Evolutionary conservation across 2,797 vertebrate species (phyloP), one percentile per base, ranked within the genome.

Genomic region (Rhabdomys pumilio): DNA sequence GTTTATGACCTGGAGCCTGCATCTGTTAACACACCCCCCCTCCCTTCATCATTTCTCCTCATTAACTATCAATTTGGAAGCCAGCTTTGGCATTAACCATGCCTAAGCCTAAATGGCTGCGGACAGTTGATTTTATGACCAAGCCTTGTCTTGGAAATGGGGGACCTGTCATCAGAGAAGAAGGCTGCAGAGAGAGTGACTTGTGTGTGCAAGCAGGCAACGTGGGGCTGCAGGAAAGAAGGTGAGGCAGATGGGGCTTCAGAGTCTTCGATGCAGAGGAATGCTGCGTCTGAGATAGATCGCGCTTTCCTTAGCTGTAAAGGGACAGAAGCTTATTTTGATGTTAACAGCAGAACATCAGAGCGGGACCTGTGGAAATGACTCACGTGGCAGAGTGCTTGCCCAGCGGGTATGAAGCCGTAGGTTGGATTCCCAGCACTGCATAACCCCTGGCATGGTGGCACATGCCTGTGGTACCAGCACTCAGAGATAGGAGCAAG

Each of bases 11-110:
- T 97, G 72, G 96, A 97, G 97, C 98, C 98, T 97, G 97, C 97
- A 72, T 98, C 98, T 98, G 98, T 98, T 98, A 98, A 98, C 98
- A 97, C 96, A 86, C 97, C 87, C 34, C 17, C 96, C 97, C 97
- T 98, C 8, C 96, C 97, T 97, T 98, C 97, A 89, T 97, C 98
- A 96, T 98, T 97, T 98, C 96, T 98, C 97, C 98, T 98, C 98
- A 98, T 98, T 98, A 98, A 98, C 98, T 98, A 98, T 98, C 98
- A 98, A 98, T 98, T 98, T 98, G 97, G 98, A 98, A 98, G 98
- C 96, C 97, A 90, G 97, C 97, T 97, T 97, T 98, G 98, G 98
- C 98, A 98, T 98, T 98, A 98, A 98, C 97, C 97, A 98, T 98
- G 98, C 97, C 95, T 14, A 0, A 97, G 96, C 93, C 96, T 97